Conservation (phyloP, 2,888 invertebrate species). For the Gandaritis pyraliata region DNA sequence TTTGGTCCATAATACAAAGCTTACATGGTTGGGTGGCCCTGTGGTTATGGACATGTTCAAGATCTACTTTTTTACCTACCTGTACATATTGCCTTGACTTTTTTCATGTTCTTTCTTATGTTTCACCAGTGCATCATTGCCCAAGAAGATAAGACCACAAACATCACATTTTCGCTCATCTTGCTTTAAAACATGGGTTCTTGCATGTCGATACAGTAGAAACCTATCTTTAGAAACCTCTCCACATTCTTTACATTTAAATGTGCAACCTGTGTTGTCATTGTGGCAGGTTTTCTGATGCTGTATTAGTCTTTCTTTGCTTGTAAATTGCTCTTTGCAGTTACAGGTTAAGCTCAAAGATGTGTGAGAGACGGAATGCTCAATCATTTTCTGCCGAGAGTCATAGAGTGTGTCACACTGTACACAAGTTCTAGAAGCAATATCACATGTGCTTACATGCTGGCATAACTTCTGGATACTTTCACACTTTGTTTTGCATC, state of each 20-base stretch:
- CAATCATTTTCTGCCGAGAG: conserved; percentile 70
- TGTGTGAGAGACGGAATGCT: conserved; percentile 63
- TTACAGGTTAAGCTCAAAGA: conserved; percentile 55
- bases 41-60: no score
- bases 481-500: conserved; percentile 67
- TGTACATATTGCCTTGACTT: conserved; percentile 55
- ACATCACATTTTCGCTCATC: conserved; percentile 68
- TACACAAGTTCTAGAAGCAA: conserved; percentile 65
- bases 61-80: conserved; percentile 47
- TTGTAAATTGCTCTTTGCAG: conserved; percentile 65
- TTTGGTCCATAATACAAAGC: background rate
- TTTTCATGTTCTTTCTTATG: conserved; percentile 68
- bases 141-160: conserved; percentile 66
- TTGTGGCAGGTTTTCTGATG: conserved; percentile 69
- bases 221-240: conserved; percentile 66
- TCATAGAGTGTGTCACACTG: conserved; percentile 70
- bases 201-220: conserved; percentile 70
- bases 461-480: conserved; percentile 65
- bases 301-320: conserved; percentile 57
- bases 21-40: no score
- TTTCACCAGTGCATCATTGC: conserved; percentile 59
- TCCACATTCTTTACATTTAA: conserved; percentile 74
- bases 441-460: conserved; percentile 72
- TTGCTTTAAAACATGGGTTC: conserved; percentile 63
- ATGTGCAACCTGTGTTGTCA: conserved; percentile 58